phyloP scores from a whole-genome alignment of 2,888 invertebrate genomes.

The Agonopterix alstromeriana region DNA sequence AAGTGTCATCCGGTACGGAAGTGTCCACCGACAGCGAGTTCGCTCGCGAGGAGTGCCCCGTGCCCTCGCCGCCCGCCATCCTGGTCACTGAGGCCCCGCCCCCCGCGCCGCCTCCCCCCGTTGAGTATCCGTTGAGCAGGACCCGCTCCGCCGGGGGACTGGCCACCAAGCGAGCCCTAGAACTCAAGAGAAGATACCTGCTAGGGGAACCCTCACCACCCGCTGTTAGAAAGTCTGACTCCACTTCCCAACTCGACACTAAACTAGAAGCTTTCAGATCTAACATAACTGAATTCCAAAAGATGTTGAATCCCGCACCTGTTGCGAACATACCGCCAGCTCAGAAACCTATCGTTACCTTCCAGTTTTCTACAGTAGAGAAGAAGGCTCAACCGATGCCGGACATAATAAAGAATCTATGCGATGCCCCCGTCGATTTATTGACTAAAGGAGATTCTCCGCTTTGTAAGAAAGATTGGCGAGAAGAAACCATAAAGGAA shows the following conservation, averaged over 20 bases:
- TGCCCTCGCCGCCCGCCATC: slow-evolving; percentile 85
- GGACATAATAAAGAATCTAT: slow-evolving; percentile 73
- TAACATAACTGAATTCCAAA: slow-evolving; percentile 92
- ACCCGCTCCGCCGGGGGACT: slow-evolving; percentile 92
- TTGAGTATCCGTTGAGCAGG: slow-evolving; percentile 87
- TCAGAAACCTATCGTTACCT: slow-evolving; percentile 33
- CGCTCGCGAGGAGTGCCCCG: slow-evolving; percentile 86
- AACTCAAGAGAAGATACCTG: slow-evolving; percentile 90
- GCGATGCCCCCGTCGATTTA: slow-evolving; percentile 57
- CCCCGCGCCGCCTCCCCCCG: slow-evolving; percentile 75
- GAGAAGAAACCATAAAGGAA: slow-evolving; percentile 67
- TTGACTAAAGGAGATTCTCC: slow-evolving; percentile 50
- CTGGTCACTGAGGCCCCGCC: slow-evolving; percentile 84
- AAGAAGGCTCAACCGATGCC: slow-evolving; percentile 76
- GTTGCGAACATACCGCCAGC: slow-evolving; percentile 33
- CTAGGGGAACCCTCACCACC: slow-evolving; percentile 84
- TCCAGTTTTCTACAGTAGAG: slow-evolving; percentile 36
- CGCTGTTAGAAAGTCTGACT: slow-evolving; percentile 87
- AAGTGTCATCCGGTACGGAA: slow-evolving; percentile 91
- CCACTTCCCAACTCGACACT: slow-evolving; percentile 89
- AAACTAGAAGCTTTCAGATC: slow-evolving; percentile 90
- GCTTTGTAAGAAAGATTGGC: slow-evolving; percentile 43
- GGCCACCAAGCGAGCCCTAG: slow-evolving; percentile 90
- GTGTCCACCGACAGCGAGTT: slow-evolving; percentile 96
- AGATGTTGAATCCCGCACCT: slow-evolving; percentile 86